These are phyloP conservation scores for Eristalinus sepulchralis DNA, from an alignment of 2,888 invertebrate species.

Conservation along the genomic window DNA sequence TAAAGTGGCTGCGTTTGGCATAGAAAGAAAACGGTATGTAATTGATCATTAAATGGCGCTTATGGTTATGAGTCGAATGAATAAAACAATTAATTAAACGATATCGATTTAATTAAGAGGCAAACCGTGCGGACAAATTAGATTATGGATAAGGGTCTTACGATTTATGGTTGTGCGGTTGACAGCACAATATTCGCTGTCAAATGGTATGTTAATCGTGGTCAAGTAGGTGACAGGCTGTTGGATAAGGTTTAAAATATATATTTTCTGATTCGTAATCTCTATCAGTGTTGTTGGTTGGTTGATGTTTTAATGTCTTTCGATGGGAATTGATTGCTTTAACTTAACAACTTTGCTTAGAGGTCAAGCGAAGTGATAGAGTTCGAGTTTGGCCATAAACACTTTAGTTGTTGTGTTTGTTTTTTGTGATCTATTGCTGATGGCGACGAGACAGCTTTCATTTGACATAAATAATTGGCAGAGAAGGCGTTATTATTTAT, in stretches of 20 bases:
- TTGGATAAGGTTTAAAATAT: background rate
- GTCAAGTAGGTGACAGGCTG: background rate
- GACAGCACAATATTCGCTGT: background rate
- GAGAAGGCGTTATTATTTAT: background rate
- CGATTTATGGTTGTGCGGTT: background rate
- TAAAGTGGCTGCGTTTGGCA: background rate
- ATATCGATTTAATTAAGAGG: background rate
- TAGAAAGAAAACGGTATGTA: background rate
- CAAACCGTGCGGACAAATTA: background rate
- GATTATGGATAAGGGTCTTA: background rate
- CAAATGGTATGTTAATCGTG: background rate
- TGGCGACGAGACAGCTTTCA: background rate
- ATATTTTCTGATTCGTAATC: background rate
- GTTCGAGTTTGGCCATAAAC: background rate
- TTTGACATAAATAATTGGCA: background rate
- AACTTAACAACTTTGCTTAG: background rate
- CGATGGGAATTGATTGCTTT: background rate
- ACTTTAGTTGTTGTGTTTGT: background rate
- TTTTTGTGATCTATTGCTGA: background rate
- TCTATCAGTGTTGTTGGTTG: background rate
- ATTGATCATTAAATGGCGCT: conserved; percentile 10
- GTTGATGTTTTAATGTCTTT: background rate
- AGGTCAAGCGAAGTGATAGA: background rate
- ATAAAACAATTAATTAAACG: conserved; percentile 1
- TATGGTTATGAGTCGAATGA: background rate